Percentiles rank a stretch among this genome's conserved stretches.
phyloP scores from a whole-genome alignment of 2,888 invertebrate genomes.

The Pristionchus japonicus region DNA sequence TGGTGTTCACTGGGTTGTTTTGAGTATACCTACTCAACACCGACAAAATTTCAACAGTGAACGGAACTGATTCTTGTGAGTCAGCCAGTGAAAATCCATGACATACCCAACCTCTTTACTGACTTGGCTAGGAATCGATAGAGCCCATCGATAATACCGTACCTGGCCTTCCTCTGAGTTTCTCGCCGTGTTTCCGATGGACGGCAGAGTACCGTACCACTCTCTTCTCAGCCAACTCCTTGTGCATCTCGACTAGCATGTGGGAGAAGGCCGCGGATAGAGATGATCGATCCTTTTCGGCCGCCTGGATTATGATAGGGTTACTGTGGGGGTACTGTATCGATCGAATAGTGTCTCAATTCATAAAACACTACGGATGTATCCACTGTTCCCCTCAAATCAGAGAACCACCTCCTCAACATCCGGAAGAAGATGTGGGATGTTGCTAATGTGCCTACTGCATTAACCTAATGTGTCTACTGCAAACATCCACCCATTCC shows the following conservation, averaged over 20 bases:
- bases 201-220: slow-evolving; percentile 36
- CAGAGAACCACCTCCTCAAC: not conserved
- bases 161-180: slow-evolving; percentile 44
- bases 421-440: not conserved
- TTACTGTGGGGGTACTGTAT: not conserved
- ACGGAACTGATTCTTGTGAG: too few relatives aligned
- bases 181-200: slow-evolving; percentile 43
- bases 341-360: not conserved
- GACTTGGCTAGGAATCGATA: not conserved
- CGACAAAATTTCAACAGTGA: too few relatives aligned
- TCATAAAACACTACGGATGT: not conserved
- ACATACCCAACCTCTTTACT: not conserved
- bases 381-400: not conserved
- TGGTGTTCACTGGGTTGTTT: too few relatives aligned
- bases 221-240: slow-evolving; percentile 12
- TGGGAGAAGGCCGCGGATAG: slow-evolving; percentile 28
- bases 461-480: not conserved
- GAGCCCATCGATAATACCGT: not conserved
- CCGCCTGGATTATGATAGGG: slow-evolving; percentile 3
- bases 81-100: too few relatives aligned
- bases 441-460: not conserved
- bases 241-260: slow-evolving; percentile 35
- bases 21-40: too few relatives aligned
- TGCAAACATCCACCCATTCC: not conserved
- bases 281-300: slow-evolving; percentile 43